Conservation (phyloP, 2,113 vertebrate genomes). For the Corynorhinus townsendii region DNA sequence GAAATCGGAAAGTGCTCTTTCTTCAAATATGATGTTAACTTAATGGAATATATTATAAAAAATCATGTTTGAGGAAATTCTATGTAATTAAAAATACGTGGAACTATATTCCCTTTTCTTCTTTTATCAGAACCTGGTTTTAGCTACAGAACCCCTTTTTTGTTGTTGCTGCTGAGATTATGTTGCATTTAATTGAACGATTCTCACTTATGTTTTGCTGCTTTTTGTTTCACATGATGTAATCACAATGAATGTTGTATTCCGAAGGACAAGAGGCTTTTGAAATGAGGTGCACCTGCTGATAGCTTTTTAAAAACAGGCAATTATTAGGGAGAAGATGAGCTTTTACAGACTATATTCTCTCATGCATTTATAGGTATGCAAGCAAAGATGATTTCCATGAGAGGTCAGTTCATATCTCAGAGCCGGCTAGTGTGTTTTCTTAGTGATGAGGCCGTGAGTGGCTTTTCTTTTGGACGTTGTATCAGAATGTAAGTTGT, state of each 20-base stretch:
- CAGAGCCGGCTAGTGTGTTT: constrained; percentile 32
- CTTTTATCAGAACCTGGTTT: constrained; percentile 78
- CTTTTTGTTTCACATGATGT: constrained; percentile 81
- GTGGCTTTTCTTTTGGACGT: not conserved
- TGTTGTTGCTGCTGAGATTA: constrained; percentile 74
- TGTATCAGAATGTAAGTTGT: not conserved
- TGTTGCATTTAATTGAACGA: constrained; percentile 81
- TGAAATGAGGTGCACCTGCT: constrained; percentile 79
- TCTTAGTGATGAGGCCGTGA: constrained; percentile 42
- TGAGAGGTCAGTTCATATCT: constrained; percentile 62
- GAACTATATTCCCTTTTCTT: constrained; percentile 80
- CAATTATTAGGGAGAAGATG: constrained; percentile 73
- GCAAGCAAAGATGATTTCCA: constrained; percentile 42
- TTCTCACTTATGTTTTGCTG: constrained; percentile 75
- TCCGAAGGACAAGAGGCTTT: constrained; percentile 82
- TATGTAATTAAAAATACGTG: constrained; percentile 84
- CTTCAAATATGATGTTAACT: constrained; percentile 84
- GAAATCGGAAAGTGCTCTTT: constrained; percentile 85
- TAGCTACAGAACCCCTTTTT: constrained; percentile 71
- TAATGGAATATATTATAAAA: constrained; percentile 88
- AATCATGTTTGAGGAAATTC: constrained; percentile 83
- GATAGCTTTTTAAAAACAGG: constrained; percentile 77
- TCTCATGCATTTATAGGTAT: constrained; percentile 64
- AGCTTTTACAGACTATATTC: constrained; percentile 64
- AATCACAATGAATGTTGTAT: constrained; percentile 78